Percentiles rank a stretch among this genome's conserved stretches.
These are phyloP conservation scores for Lissonota sp. DNA, from an alignment of 2,888 invertebrate species.

Conservation along the genomic window DNA sequence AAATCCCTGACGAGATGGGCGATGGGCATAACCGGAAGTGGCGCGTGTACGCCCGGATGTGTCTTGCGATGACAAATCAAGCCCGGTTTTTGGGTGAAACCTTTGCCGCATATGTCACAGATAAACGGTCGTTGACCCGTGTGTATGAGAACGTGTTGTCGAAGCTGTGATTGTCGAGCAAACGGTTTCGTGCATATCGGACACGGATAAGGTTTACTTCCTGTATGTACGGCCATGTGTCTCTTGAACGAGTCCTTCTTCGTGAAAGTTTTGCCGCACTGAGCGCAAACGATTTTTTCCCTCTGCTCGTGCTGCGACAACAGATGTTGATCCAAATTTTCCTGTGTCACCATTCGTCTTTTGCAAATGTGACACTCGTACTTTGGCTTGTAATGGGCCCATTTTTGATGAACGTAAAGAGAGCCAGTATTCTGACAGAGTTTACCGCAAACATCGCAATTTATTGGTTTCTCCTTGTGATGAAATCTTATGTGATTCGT, in stretches of 20 bases:
- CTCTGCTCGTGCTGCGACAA: constrained; percentile 81
- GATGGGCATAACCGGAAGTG: constrained; percentile 82
- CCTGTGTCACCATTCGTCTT: constrained; percentile 82
- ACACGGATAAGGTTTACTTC: constrained; percentile 80
- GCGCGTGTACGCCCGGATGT: constrained; percentile 81
- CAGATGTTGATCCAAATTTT: constrained; percentile 81
- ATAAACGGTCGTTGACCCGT: constrained; percentile 81
- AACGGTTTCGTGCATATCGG: constrained; percentile 81
- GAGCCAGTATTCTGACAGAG: constrained; percentile 81
- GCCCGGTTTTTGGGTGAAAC: constrained; percentile 82
- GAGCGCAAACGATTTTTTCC: constrained; percentile 81
- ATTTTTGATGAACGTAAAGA: constrained; percentile 82
- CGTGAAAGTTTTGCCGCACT: constrained; percentile 81
- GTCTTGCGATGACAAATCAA: constrained; percentile 82
- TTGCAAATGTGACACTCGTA: constrained; percentile 82
- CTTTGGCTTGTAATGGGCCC: constrained; percentile 82
- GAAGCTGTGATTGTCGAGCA: constrained; percentile 79
- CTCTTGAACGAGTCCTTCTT: constrained; percentile 82
- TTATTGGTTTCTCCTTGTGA: constrained; percentile 81
- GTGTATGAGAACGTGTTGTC: constrained; percentile 81
- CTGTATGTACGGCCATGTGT: constrained; percentile 82
- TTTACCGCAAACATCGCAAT: constrained; percentile 81
- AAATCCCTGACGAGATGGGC: constrained; percentile 82
- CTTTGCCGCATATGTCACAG: constrained; percentile 82
- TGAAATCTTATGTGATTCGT: constrained; percentile 82